Evolutionary conservation across 2,888 invertebrate species (phyloP), one percentile per base, ranked within the genome.

Genomic region (Drosophila formosana): DNA sequence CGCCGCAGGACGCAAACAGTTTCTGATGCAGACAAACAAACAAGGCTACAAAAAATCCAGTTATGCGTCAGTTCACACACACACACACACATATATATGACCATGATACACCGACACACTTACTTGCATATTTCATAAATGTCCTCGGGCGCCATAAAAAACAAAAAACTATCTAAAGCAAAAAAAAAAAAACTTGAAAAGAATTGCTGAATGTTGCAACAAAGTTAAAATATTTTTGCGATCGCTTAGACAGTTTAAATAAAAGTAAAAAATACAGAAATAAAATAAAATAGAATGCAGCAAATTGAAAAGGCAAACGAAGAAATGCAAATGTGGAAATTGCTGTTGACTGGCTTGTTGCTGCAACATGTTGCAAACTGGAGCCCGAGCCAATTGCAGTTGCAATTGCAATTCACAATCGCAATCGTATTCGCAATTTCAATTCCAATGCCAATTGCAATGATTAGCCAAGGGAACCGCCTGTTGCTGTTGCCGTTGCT

Each of bases 1-100:
- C 53, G 89, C 82, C 89, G 72, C 79, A 89, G 82, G 89, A 89
- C 46, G 72, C 45, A 69, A 84, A 72, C 66, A 73, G 52, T 66
- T 66, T 71, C 45, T 51, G 72, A 46, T 72, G 72, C 76, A 69
- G 52, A 60, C 64, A 63, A 63, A 57, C 32, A 66, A 82, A 53
- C 34, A 47, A 55, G 34, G 26, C 23, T 32, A 53, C 68, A 75
- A 75, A 61, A 71, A 63, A 55, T 39, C 3, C 49, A 60, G 65
- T 66, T 81, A 58, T 79, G 62, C 55, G 68, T 39, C 74, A 63
- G 49, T 56, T 63, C 60, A 63, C 25, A 63, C 43, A 57, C 34
- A 25, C 28, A 46, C 49, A 34, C 11, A 52, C 18, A 63, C 34
- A 45, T 11, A 25, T 53, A 58, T 9, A 30, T 18, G 18, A 18